These are phyloP conservation scores for Monochamus alternatus DNA, from an alignment of 2,888 invertebrate species.

Conservation along the genomic window DNA sequence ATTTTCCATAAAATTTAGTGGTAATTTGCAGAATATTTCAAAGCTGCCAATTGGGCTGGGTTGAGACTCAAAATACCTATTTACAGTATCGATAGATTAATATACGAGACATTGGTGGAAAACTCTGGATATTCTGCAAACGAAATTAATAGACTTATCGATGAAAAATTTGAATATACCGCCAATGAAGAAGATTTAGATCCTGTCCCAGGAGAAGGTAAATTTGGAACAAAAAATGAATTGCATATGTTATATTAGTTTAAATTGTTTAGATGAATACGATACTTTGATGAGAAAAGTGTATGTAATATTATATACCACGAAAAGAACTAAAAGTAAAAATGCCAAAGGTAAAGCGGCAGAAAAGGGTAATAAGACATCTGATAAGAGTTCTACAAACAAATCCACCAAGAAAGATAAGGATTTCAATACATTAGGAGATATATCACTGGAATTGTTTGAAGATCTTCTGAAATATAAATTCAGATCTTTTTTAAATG, in stretches of 20 bases:
- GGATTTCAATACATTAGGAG: slow-evolving; percentile 57
- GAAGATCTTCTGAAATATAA: slow-evolving; percentile 57
- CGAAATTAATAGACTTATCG: slow-evolving; percentile 61
- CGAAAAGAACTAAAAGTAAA: slow-evolving; percentile 39
- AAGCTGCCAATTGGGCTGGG: slow-evolving; percentile 66
- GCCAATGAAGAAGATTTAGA: slow-evolving; percentile 56
- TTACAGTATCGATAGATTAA: slow-evolving; percentile 72
- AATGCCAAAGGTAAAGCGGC: slow-evolving; percentile 37
- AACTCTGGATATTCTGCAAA: slow-evolving; percentile 55
- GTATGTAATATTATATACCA: slow-evolving; percentile 8
- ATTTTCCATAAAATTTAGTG: slow-evolving; percentile 15
- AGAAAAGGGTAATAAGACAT: slow-evolving; percentile 35
- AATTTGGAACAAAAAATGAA: neutral
- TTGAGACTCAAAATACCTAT: slow-evolving; percentile 71
- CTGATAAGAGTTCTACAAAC: slow-evolving; percentile 38
- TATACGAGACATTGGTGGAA: slow-evolving; percentile 70
- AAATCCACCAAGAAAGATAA: slow-evolving; percentile 11
- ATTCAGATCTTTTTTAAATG: slow-evolving; percentile 41
- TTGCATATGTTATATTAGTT: neutral
- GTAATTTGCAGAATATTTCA: slow-evolving; percentile 59
- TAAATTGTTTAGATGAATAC: slow-evolving; percentile 56
- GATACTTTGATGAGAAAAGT: slow-evolving; percentile 60
- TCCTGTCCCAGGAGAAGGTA: slow-evolving; percentile 51
- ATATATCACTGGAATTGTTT: slow-evolving; percentile 58
- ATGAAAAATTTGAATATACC: slow-evolving; percentile 53